Percentiles rank a stretch among this genome's conserved stretches.
Conservation (phyloP, 2,888 invertebrate species). For the Protophormia terraenovae region DNA sequence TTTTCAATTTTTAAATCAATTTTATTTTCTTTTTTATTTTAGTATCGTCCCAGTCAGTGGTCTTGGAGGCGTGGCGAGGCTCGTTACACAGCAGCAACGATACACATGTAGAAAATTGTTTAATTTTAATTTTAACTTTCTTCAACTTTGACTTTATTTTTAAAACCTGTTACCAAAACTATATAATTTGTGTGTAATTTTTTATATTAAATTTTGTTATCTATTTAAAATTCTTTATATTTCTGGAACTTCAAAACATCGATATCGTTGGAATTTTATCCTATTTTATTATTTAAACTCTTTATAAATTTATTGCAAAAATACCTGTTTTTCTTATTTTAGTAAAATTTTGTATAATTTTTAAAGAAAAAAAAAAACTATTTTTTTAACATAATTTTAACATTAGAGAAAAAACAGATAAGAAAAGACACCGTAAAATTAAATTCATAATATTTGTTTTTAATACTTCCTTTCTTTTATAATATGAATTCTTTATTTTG, state of each 20-base stretch:
- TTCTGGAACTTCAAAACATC: background rate
- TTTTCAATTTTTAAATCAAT: background rate
- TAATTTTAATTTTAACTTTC: slow-evolving; percentile 42
- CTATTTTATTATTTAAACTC: background rate
- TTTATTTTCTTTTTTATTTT: slow-evolving; percentile 74
- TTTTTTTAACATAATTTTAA: slow-evolving; percentile 19
- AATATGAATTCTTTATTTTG: slow-evolving; percentile 20
- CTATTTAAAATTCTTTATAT: background rate
- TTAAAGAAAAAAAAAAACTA: slow-evolving; percentile 34
- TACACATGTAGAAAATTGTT: slow-evolving; percentile 89
- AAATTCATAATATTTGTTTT: slow-evolving; percentile 18
- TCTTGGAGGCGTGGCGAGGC: slow-evolving; percentile 95
- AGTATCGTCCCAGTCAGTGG: slow-evolving; percentile 98
- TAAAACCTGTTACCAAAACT: slow-evolving; percentile 26
- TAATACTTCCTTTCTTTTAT: background rate
- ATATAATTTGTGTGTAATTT: background rate
- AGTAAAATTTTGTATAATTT: slow-evolving; percentile 40
- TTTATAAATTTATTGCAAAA: background rate
- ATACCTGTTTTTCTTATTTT: slow-evolving; percentile 23
- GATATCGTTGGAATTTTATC: background rate
- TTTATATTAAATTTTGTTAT: background rate
- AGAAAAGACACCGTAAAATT: background rate
- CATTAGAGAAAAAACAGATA: background rate
- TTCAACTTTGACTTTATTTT: slow-evolving; percentile 27
- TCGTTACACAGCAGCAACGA: slow-evolving; percentile 96